Conservation (phyloP, 2,113 vertebrate genomes). For the Hymenochirus boettgeri region DNA sequence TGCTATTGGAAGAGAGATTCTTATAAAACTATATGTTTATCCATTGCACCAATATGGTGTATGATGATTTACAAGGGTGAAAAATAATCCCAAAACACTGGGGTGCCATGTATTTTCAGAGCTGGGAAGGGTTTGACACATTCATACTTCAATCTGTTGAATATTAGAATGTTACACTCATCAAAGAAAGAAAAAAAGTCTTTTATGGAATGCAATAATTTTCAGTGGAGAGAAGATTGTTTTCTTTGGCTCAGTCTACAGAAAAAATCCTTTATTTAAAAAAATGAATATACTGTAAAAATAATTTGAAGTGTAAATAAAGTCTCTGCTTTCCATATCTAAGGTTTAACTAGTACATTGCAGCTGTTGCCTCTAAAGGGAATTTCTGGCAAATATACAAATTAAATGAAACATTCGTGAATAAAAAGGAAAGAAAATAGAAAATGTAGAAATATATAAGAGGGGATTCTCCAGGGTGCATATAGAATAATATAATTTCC, state of each 20-base stretch:
- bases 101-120: too few relatives aligned
- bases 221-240: constrained; percentile 20
- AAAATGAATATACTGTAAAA: constrained; percentile 32
- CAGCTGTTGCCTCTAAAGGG: constrained; percentile 13
- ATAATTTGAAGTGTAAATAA: constrained; percentile 26
- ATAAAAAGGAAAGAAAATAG: constrained; percentile 8
- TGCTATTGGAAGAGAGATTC: too few relatives aligned
- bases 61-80: too few relatives aligned
- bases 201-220: constrained; percentile 29
- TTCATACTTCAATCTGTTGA: constrained; percentile 1
- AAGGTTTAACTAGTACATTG: constrained; percentile 27
- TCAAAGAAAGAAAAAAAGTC: constrained; percentile 10
- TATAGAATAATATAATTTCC: constrained; percentile 15
- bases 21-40: too few relatives aligned
- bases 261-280: constrained; percentile 21
- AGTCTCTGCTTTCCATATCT: constrained; percentile 21
- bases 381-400: constrained; percentile 29
- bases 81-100: too few relatives aligned
- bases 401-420: constrained; percentile 23
- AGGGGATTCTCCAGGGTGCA: constrained; percentile 7
- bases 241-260: constrained; percentile 7
- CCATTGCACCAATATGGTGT: too few relatives aligned
- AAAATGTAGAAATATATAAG: too few relatives aligned
- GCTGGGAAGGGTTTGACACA: background rate
- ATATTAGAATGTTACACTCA: constrained; percentile 8